Evolutionary conservation across 1,140 invertebrate species (phyloP), one percentile per base, ranked within the genome.

Genomic region (Drosophila setifemur): DNA sequence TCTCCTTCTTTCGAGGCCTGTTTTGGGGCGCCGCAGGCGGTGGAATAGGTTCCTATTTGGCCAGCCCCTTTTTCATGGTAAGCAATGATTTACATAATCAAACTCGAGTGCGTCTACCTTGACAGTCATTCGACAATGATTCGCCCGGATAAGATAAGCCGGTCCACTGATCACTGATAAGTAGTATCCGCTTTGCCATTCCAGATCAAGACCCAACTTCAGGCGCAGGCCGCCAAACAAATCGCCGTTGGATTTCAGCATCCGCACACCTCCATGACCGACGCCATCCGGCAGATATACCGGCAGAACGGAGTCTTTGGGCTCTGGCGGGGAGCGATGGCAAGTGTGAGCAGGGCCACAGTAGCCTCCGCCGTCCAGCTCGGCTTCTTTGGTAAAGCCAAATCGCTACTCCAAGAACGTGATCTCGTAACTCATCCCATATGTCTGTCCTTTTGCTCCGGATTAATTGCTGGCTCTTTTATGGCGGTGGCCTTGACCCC

Each of bases 211-310:
- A 97, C 96, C 0, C 96, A 98, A 79, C 90, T 98, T 8, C 97
- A 98, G 88, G 93, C 96, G 0, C 94, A 96, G 67, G 93, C 95
- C 0, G 93, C 94, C 1, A 90, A 92, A 35, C 91, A 92, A 7
- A 97, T 98, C 67, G 96, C 97, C 4, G 97, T 98, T 1, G 97
- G 97, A 0, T 93, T 95, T 91, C 97, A 98, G 81, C 97, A 98
- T 82, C 88, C 92, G 8, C 95, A 97, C 83, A 90, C 90, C 3
- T 94, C 95, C 3, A 94, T 96, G 66, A 81, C 92, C 2, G 85
- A 92, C 31, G 97, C 96, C 0, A 91, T 98, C 0, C 77, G 63
- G 39, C 90, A 92, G 35, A 94, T 97, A 45, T 96, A 95, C 90
- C 90, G 81, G 9, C 90, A 93, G 21, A 92, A 94, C 81, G 97